Base-by-base conservation (phyloP, 2,113 vertebrate species). In the Baryphthengus martii region DNA sequence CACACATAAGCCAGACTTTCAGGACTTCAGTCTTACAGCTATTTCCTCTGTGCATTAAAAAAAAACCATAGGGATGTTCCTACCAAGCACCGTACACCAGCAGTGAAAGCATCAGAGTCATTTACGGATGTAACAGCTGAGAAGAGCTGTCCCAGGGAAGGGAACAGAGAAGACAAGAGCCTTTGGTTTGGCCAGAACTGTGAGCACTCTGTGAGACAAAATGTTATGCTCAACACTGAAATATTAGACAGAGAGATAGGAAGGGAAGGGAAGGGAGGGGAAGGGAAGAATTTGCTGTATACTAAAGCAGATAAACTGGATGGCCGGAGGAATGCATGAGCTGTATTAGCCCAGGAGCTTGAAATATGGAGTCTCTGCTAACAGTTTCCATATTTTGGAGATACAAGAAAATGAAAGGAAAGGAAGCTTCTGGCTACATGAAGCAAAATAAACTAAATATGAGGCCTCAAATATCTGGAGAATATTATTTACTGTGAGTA, bases 221-320 rank as follows among this genome's bases (percentile, higher is more conserved):
- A 39, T 39, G 11, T 4, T 5, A 13, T 24, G 55, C 12, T 53
- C 44, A 23, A 6, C 12, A 28, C 17, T 13, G 31, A 39, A 65
- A 74, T 25, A 29, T 6, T 10, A 28, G 61, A 37, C 2, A 44
- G 44, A 39, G 10, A 56, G 16, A 20, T 20, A 11, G 11, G 5
- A 11, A 9, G 20, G 12, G 10, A 16, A 5, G 25, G 23, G 17
- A 45, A 10, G 6, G 1, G 13, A n/a, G 15, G 9, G n/a, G 21
- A 9, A 11, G 16, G 13, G 28, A 20, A 7, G 10, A 1, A 37
- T 45, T 42, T 83, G 5, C 28, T 80, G 2, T 39, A 14, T n/a
- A 47, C 9, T 39, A 53, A 62, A 76, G 59, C 23, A 61, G 37
- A 35, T 50, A 19, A n/a, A 50, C 13, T 52, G 35, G 15, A 25